Evolutionary conservation across 2,888 invertebrate genomes (phyloP).

Genomic region (Idaea biselata): DNA sequence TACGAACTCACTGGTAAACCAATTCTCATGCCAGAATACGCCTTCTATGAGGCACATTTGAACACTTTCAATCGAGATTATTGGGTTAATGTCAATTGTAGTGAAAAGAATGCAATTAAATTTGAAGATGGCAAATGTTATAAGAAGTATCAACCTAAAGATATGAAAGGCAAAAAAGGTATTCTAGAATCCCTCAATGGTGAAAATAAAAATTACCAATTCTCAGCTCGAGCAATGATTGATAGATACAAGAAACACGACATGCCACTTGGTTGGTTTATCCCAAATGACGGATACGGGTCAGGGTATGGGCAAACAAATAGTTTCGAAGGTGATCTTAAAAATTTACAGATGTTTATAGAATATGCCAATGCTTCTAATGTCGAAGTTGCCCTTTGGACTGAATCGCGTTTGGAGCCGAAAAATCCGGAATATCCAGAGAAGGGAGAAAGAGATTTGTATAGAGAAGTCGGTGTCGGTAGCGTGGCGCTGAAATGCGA

Average conservation of each 20-base stretch:
- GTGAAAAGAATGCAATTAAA: conserved; percentile 49
- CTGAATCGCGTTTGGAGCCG: conserved; percentile 66
- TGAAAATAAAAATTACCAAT: conserved; percentile 69
- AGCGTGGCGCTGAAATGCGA: conserved; percentile 71
- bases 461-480: conserved; percentile 59
- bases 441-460: conserved; percentile 70
- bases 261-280: conserved; percentile 70
- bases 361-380: conserved; percentile 58
- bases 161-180: conserved; percentile 55
- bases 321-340: conserved; percentile 62
- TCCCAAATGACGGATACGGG: conserved; percentile 73
- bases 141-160: conserved; percentile 59
- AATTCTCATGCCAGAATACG: conserved; percentile 65
- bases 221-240: conserved; percentile 72
- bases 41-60: conserved; percentile 70
- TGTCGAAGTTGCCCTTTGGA: conserved; percentile 69
- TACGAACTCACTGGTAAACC: conserved; percentile 68
- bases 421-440: conserved; percentile 59
- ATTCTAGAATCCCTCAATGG: conserved; percentile 71
- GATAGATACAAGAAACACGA: conserved; percentile 65
- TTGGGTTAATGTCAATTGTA: conserved; percentile 60
- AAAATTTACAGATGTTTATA: conserved; percentile 61
- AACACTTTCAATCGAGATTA: conserved; percentile 72
- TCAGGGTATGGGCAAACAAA: conserved; percentile 71
- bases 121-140: conserved; percentile 71